Evolutionary conservation across 1,140 invertebrate species (phyloP), one percentile per base, ranked within the genome.

Genomic region (Episyrphus balteatus): DNA sequence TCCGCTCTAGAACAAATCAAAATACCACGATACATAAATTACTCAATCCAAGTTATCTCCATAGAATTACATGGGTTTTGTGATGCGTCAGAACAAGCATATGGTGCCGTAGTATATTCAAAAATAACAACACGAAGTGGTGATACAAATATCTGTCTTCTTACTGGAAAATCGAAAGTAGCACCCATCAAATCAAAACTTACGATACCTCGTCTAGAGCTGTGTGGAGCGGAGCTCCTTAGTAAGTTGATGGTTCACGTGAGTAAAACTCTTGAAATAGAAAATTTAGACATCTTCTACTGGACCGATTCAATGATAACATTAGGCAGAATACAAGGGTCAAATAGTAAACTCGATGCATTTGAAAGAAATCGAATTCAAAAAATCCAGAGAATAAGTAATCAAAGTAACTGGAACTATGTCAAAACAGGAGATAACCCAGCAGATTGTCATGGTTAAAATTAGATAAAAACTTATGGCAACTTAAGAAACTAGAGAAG

Each of bases 41-140:
- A n/a, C n/a, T 37, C 26, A 11, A 18, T 34, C 30, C n/a, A 21
- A 36, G 3, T 15, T 14, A 21, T 33, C 0, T 15, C 33, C 38
- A 18, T 45, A 11, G 44, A 49, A 43, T 26, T 49, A 5, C 58
- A 69, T 47, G 62, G 59, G 8, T 74, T 72, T 54, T 57, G 50
- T 10, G 69, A 73, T 51, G 65, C 66, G 0, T 66, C 59, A 6
- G 47, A 61, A 42, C 42, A 31, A 2, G 68, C 61, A 3, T 73
- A 69, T 49, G 68, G 61, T 5, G 56, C 61, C 15, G 56, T 53
- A 3, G 45, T 65, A 18, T 68, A 63, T 53, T 19, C 61, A 2
- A 41, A 55, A 41, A 48, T 51, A 0, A 42, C 42, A 26, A 43
- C 47, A 42, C 18, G 44, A 33, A 41, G 50, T 11, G 33, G 48